Base-by-base conservation (phyloP, 2,888 invertebrate species). In the Eupelmus urozonus region DNA sequence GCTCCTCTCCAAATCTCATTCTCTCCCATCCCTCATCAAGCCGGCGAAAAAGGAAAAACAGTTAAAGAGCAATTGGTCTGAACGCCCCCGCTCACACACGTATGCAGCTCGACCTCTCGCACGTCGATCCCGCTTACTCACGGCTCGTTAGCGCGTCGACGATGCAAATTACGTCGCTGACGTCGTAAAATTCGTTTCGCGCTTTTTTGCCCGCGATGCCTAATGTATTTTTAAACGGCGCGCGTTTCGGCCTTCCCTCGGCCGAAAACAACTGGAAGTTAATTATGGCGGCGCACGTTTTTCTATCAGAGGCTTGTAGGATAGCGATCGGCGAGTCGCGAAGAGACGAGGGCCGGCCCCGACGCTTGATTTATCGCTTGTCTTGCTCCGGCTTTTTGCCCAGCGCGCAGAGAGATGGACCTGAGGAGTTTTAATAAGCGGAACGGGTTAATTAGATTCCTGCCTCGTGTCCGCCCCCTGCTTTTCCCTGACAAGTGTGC, bases 91-190 rank as follows among this genome's bases (percentile, higher is more conserved):
- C 9, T 34, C 9, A 34, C 9, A 34, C 3, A 34, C 9, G 34
- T 34, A 34, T 34, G 34, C 34, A 34, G 34, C 34, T 34, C 34
- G 49, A 49, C 34, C 9, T 34, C 16, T 49, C 53, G 20, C 20
- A 53, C 55, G 70, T 60, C 70, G 60, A 49, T 59, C 49, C 34
- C 23, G 5, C 13, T 67, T 53, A 20, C 1, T n/a, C 49, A 18
- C 49, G 34, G 57, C 5, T 49, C 13, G 9, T 29, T 34, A 29
- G 16, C 62, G 40, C 40, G 18, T 59, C 62, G 53, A 51, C 27
- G 63, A 57, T 45, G 63, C 63, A 65, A 65, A 73, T 65, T 45
- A 45, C 57, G 20, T 73, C 62, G 13, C 53, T n/a, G n/a, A n/a
- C n/a, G n/a, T n/a, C n/a, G 5, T 34, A 34, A 5, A 34, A 5